phyloP scores from a whole-genome alignment of 2,797 vertebrate genomes.

The Choloepus didactylus region DNA sequence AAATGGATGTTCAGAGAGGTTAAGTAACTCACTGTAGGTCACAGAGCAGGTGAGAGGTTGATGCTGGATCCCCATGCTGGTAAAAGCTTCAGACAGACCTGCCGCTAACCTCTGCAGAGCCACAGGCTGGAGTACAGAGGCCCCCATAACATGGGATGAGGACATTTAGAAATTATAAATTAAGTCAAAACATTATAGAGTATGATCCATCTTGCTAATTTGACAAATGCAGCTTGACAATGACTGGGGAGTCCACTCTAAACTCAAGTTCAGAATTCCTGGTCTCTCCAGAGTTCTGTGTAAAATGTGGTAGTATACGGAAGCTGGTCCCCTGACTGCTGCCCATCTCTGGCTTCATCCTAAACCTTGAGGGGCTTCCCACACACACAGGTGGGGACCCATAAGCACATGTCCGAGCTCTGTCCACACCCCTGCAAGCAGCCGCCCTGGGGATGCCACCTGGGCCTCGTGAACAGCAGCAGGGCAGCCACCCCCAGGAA shows the following conservation, averaged over 20 bases:
- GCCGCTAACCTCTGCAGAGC: not conserved
- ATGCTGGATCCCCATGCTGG: too few relatives aligned
- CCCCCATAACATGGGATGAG: fast-evolving
- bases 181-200: not conserved
- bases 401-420: fast-evolving
- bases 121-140: not conserved
- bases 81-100: not conserved
- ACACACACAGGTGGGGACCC: not conserved
- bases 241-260: not conserved
- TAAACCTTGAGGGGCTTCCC: not conserved
- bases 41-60: not conserved
- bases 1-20: not conserved
- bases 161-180: not conserved
- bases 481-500: fast-evolving
- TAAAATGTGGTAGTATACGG: fast-evolving
- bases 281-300: not conserved
- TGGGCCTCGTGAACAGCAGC: not conserved
- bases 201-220: not conserved
- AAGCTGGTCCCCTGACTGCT: not conserved
- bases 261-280: not conserved
- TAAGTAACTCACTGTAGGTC: not conserved
- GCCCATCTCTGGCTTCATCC: not conserved
- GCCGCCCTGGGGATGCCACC: not conserved
- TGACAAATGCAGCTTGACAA: not conserved
- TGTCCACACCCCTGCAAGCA: not conserved